Evolutionary conservation across 2,888 invertebrate genomes (phyloP).

Genomic region (Volucella inanis): DNA sequence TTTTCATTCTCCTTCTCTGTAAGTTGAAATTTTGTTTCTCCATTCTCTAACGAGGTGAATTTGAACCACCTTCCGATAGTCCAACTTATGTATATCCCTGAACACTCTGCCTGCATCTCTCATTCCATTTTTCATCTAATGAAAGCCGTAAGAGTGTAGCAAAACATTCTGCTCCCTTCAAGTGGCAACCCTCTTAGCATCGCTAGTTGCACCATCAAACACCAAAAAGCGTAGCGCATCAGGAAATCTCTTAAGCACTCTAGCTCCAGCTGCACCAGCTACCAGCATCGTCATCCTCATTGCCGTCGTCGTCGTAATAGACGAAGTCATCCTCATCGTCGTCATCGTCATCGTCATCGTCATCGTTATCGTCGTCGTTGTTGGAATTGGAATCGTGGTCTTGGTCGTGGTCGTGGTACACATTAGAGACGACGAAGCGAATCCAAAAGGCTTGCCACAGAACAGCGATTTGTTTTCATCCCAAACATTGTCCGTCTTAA

Average conservation of each 20-base stretch:
- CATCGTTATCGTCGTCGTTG: conserved; percentile 1
- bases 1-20: conserved; percentile 44
- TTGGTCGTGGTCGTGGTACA: conserved; percentile 39
- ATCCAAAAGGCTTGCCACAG: conserved; percentile 62
- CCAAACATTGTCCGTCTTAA: conserved; percentile 63
- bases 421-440: conserved; percentile 43
- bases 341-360: conserved; percentile 30
- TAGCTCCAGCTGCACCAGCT: conserved; percentile 30
- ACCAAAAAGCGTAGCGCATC: conserved; percentile 40
- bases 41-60: conserved; percentile 54
- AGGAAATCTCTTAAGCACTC: conserved; percentile 69
- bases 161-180: conserved; percentile 25
- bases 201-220: conserved; percentile 56
- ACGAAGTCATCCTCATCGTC: conserved; percentile 18
- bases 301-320: conserved; percentile 3
- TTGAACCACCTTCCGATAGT: conserved; percentile 21
- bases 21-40: conserved; percentile 40
- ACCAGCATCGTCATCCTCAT: conserved; percentile 3
- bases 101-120: too few relatives aligned
- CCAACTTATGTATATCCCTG: background rate
- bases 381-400: background rate
- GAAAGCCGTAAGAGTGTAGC: background rate
- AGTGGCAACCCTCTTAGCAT: background rate
- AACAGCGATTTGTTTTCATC: conserved; percentile 69
- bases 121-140: too few relatives aligned